phyloP scores from a whole-genome alignment of 2,797 vertebrate genomes.

The Cottoperca gobio region DNA sequence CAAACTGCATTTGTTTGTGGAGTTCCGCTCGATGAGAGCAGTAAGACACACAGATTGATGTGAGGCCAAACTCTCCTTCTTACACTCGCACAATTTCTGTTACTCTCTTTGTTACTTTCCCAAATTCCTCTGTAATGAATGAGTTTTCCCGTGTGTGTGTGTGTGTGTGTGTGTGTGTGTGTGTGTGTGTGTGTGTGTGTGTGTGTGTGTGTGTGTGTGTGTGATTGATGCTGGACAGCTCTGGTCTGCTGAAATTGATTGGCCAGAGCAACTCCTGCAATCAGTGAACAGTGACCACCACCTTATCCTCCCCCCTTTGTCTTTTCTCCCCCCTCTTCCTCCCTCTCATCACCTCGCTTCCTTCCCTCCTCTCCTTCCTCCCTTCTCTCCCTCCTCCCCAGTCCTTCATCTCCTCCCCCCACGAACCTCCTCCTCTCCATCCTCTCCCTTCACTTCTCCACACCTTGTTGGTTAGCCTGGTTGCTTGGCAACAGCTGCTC shows the following conservation, averaged over 20 bases:
- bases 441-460: conserved; percentile 25
- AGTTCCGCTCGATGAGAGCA: conserved; percentile 27
- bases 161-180: conserved; percentile 17
- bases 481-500: conserved; percentile 68
- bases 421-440: neutral
- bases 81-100: neutral
- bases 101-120: conserved; percentile 37
- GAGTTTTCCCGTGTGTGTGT: conserved; percentile 28
- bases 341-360: conserved; percentile 8
- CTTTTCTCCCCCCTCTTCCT: neutral
- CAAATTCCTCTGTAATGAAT: conserved; percentile 57
- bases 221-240: conserved; percentile 63
- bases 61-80: conserved; percentile 4
- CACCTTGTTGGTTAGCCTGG: conserved; percentile 55
- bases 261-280: conserved; percentile 61
- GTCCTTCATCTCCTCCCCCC: neutral
- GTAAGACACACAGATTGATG: conserved; percentile 26
- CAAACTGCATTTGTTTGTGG: conserved; percentile 37
- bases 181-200: conserved; percentile 37
- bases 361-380: conserved; percentile 1
- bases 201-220: conserved; percentile 12
- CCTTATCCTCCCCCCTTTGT: neutral
- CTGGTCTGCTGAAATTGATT: conserved; percentile 67
- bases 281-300: conserved; percentile 54
- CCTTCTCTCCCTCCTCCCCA: neutral